Percentiles rank a stretch among this genome's conserved stretches.
These are phyloP conservation scores for Apus apus DNA, from an alignment of 2,113 vertebrate species.

Conservation along the genomic window DNA sequence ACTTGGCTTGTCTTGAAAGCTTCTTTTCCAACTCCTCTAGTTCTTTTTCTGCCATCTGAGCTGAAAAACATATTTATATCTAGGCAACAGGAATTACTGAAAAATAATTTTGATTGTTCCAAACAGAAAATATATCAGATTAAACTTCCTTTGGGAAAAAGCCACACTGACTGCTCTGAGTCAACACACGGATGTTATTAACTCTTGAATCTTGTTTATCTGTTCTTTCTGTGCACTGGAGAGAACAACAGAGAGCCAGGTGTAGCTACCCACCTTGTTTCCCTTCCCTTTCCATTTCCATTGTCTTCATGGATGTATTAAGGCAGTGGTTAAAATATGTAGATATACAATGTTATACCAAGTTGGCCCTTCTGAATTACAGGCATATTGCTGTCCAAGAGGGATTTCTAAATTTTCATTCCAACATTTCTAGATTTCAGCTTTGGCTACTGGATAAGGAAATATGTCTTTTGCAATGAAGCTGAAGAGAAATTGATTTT, in stretches of 20 bases:
- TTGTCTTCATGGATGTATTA: neutral
- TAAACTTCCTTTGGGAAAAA: constrained; percentile 41
- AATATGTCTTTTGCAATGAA: neutral
- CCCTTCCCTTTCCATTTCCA: neutral
- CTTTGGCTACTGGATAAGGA: neutral
- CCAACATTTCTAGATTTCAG: neutral
- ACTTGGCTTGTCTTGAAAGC: neutral
- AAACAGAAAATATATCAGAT: constrained; percentile 30
- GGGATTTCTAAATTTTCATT: constrained; percentile 22
- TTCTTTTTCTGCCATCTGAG: neutral
- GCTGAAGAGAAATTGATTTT: neutral
- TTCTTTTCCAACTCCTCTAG: neutral
- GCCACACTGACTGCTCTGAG: neutral
- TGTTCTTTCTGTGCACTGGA: neutral
- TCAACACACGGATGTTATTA: neutral
- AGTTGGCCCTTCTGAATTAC: neutral
- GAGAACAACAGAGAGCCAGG: neutral
- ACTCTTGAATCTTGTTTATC: neutral
- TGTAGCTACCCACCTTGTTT: neutral
- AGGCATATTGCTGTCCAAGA: neutral
- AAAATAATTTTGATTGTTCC: constrained; percentile 49
- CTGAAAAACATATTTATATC: neutral
- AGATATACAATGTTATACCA: neutral
- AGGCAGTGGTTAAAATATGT: neutral
- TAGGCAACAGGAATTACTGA: constrained; percentile 24